Percentiles rank a stretch among this genome's conserved stretches.
These are phyloP conservation scores for Ochropleura plecta DNA, from an alignment of 2,888 invertebrate species.

Conservation along the genomic window DNA sequence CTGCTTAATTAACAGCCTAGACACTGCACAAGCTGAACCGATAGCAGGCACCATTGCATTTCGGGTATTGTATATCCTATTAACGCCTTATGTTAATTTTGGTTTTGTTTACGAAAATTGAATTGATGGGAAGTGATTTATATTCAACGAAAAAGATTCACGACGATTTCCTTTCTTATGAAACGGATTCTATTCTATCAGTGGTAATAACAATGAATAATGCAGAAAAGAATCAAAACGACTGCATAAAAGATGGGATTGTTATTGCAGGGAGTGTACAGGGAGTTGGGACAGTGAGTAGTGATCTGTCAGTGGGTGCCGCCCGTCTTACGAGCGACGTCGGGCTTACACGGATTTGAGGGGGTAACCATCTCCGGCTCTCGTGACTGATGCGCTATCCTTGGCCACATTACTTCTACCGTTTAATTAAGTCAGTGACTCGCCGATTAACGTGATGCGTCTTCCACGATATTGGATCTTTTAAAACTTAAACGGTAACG, in stretches of 20 bases:
- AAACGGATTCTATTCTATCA: slow-evolving; percentile 18
- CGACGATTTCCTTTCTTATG: neutral
- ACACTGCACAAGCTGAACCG: slow-evolving; percentile 66
- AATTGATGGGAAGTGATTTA: neutral
- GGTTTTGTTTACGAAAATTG: neutral
- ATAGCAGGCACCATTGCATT: slow-evolving; percentile 64
- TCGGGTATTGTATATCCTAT: slow-evolving; percentile 51
- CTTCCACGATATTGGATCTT: slow-evolving; percentile 29
- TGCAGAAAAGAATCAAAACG: slow-evolving; percentile 44
- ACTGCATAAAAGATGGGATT: slow-evolving; percentile 64
- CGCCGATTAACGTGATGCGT: slow-evolving; percentile 44
- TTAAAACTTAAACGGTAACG: slow-evolving; percentile 17
- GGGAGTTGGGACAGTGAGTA: slow-evolving; percentile 73
- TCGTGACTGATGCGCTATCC: slow-evolving; percentile 78
- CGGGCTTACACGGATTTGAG: slow-evolving; percentile 81
- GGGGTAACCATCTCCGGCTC: slow-evolving; percentile 70
- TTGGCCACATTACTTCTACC: slow-evolving; percentile 63
- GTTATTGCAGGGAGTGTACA: slow-evolving; percentile 62
- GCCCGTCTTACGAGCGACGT: slow-evolving; percentile 63
- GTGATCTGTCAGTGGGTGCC: slow-evolving; percentile 78
- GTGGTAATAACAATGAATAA: slow-evolving; percentile 49
- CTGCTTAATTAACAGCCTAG: slow-evolving; percentile 81
- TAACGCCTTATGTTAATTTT: slow-evolving; percentile 14
- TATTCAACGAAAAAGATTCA: slow-evolving; percentile 8
- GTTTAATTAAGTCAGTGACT: slow-evolving; percentile 68